Conservation (phyloP, 2,888 invertebrate species). For the Diarsia mendica region DNA sequence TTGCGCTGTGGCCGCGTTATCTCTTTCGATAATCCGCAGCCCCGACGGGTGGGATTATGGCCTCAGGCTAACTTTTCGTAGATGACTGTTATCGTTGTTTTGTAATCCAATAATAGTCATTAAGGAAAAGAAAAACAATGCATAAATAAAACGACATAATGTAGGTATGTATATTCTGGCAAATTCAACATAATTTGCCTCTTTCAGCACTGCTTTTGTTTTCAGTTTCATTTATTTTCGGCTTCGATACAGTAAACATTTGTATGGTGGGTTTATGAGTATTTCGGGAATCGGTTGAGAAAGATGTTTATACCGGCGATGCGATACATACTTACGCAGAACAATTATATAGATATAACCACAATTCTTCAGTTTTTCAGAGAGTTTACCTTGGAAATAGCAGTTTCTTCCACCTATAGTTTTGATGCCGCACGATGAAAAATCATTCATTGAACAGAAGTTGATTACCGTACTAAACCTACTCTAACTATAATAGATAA, state of each 20-base stretch:
- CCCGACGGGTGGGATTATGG: too few species aligned
- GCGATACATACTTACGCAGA: slow-evolving; percentile 17
- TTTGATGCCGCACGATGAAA: not conserved
- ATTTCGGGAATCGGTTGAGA: slow-evolving; percentile 55
- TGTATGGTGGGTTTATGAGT: slow-evolving; percentile 35
- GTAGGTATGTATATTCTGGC: slow-evolving; percentile 1
- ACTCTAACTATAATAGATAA: not conserved
- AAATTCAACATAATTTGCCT: slow-evolving; percentile 15
- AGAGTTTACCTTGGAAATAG: not conserved
- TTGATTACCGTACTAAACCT: not conserved
- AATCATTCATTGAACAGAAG: not conserved
- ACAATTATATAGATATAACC: slow-evolving; percentile 3
- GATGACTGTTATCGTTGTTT: not conserved
- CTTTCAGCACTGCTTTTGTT: slow-evolving; percentile 44
- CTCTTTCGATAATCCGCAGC: too few species aligned
- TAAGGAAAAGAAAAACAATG: slow-evolving; percentile 6
- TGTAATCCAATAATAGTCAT: not conserved
- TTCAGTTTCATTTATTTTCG: slow-evolving; percentile 36
- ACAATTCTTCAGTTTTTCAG: not conserved
- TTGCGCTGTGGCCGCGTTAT: too few species aligned
- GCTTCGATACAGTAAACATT: slow-evolving; percentile 49
- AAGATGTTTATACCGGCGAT: slow-evolving; percentile 47
- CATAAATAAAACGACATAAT: not conserved
- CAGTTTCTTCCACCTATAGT: not conserved
- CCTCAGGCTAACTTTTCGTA: not conserved